Evolutionary conservation across 2,113 vertebrate species (phyloP).

Genomic region (Mormoops blainvillei): DNA sequence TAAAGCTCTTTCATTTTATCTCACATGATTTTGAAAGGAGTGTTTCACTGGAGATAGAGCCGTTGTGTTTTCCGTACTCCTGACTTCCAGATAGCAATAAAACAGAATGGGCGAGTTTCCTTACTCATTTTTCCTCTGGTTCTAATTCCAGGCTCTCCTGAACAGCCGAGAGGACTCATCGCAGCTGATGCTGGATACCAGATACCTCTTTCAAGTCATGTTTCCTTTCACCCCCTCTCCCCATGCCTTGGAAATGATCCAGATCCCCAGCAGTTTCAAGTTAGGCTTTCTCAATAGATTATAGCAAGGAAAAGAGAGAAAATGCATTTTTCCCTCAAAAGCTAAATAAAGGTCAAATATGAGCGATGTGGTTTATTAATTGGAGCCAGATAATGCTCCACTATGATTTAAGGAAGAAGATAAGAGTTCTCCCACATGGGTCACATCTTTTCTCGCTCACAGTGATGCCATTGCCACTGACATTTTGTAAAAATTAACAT

Average conservation of each 20-base stretch:
- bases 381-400: background rate
- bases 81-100: background rate
- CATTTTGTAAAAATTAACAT: background rate
- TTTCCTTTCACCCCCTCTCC: conserved; percentile 92
- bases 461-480: background rate
- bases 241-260: conserved; percentile 91
- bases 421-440: background rate
- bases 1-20: background rate
- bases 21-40: background rate
- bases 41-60: background rate
- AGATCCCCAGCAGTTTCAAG: conserved; percentile 93
- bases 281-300: conserved; percentile 90
- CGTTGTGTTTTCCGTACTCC: background rate
- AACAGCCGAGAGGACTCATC: conserved; percentile 85
- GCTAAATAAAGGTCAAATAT: background rate
- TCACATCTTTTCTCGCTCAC: background rate
- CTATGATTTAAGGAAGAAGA: background rate
- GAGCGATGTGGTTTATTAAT: background rate
- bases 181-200: conserved; percentile 91
- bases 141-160: conserved; percentile 85
- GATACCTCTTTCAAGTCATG: conserved; percentile 93
- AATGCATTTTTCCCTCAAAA: conserved; percentile 10
- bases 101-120: background rate
- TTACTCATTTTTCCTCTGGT: conserved; percentile 44
- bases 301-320: conserved; percentile 69